Percentiles rank a stretch among this genome's conserved stretches.
These are phyloP conservation scores for Amblyteles armatorius DNA, from an alignment of 2,888 invertebrate genomes.

Conservation along the genomic window DNA sequence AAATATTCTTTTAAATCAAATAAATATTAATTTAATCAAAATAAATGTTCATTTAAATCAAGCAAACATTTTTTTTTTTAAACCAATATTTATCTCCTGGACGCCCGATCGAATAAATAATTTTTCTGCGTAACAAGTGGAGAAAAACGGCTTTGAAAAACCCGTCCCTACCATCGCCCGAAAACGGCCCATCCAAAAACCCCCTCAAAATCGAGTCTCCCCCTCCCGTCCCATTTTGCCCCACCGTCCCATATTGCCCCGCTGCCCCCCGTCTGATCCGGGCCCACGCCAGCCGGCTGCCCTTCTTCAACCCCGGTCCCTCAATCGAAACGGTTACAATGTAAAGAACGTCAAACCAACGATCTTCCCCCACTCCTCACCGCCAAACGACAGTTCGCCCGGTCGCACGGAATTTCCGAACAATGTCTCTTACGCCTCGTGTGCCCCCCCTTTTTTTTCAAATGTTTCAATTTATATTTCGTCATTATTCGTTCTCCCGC, in stretches of 20 bases:
- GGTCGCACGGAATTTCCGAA: slow-evolving; percentile 52
- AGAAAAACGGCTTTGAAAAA: too few species aligned
- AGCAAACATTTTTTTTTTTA: too few species aligned
- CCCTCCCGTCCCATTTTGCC: too few species aligned
- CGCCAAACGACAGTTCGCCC: neutral
- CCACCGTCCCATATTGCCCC: neutral
- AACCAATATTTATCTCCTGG: too few species aligned
- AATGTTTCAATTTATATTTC: slow-evolving; percentile 43
- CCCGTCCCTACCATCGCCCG: too few species aligned
- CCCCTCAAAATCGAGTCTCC: too few species aligned
- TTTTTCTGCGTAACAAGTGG: too few species aligned
- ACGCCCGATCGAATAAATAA: too few species aligned
- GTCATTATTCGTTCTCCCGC: slow-evolving; percentile 38
- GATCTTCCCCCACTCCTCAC: neutral
- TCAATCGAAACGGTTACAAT: slow-evolving; percentile 48
- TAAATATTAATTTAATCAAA: too few species aligned
- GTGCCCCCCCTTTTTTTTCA: slow-evolving; percentile 27
- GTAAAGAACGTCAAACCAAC: slow-evolving; percentile 21
- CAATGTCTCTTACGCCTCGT: slow-evolving; percentile 49
- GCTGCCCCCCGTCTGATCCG: neutral
- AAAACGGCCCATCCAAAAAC: too few species aligned
- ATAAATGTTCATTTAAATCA: too few species aligned
- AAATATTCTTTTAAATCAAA: too few species aligned
- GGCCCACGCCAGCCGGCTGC: neutral
- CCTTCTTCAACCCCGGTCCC: slow-evolving; percentile 16